phyloP scores from a whole-genome alignment of 1,140 invertebrate genomes.

The Hetaerina americana region DNA sequence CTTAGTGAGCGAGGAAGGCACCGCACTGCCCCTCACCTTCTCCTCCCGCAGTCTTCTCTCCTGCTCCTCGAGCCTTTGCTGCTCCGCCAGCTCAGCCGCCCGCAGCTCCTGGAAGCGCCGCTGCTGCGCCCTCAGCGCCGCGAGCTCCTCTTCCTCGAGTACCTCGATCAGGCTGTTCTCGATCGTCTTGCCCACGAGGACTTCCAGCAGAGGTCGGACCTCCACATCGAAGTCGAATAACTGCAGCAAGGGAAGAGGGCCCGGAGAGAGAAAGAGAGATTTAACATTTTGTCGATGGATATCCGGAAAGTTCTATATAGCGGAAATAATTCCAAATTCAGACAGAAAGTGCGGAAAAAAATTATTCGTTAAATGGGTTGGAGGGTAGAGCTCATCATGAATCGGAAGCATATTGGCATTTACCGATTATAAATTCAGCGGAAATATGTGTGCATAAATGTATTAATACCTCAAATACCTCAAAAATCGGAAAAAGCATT shows the following conservation, averaged over 20 bases:
- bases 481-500: too few species aligned
- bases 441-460: too few species aligned
- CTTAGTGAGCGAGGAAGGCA: neutral
- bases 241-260: conserved; percentile 25
- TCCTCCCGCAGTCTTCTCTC: conserved; percentile 48
- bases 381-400: too few species aligned
- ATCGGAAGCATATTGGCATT: too few species aligned
- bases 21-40: conserved; percentile 27
- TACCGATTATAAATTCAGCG: too few species aligned
- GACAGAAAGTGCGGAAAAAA: too few species aligned
- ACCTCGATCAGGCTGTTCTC: conserved; percentile 76
- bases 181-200: conserved; percentile 73
- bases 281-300: too few species aligned
- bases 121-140: conserved; percentile 58
- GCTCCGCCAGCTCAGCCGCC: conserved; percentile 63
- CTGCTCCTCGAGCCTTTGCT: conserved; percentile 55
- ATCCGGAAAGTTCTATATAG: too few species aligned
- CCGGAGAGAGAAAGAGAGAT: too few species aligned
- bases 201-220: conserved; percentile 74
- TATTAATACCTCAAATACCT: too few species aligned
- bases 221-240: conserved; percentile 83
- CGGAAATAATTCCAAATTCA: too few species aligned
- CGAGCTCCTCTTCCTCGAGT: conserved; percentile 62
- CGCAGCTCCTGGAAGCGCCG: conserved; percentile 57
- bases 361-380: too few species aligned